Evolutionary conservation across 2,888 invertebrate species (phyloP).

Genomic region (Drosophila vallismaia): DNA sequence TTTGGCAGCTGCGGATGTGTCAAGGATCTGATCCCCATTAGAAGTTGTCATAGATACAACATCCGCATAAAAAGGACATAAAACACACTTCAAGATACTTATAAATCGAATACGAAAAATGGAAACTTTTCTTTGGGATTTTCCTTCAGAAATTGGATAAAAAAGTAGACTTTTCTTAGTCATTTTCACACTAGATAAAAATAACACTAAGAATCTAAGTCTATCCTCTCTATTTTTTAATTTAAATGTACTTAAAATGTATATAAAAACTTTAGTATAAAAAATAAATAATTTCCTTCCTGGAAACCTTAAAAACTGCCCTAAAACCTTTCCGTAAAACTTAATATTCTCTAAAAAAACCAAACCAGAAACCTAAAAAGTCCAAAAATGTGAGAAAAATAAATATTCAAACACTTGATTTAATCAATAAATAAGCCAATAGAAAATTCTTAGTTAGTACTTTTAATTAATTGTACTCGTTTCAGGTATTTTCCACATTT

Average conservation of each 20-base stretch:
- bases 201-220: too few species aligned
- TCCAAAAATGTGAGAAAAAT: neutral
- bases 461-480: constrained; percentile 20
- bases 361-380: neutral
- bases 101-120: neutral
- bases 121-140: neutral
- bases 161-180: too few species aligned
- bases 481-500: constrained; percentile 17
- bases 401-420: constrained; percentile 20
- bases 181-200: too few species aligned
- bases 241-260: too few species aligned
- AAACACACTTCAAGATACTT: constrained; percentile 6
- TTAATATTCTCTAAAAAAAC: too few species aligned
- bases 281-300: neutral
- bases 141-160: neutral
- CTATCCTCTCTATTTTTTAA: too few species aligned
- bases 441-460: constrained; percentile 4
- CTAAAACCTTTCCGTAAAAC: neutral
- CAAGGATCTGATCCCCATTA: constrained; percentile 19
- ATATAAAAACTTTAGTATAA: neutral
- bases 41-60: constrained; percentile 16
- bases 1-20: constrained; percentile 15
- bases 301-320: neutral
- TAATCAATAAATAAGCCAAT: constrained; percentile 26
- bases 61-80: constrained; percentile 14